These are phyloP conservation scores for Notarius quadriscutis DNA, from an alignment of 2,113 vertebrate genomes.

Conservation along the genomic window DNA sequence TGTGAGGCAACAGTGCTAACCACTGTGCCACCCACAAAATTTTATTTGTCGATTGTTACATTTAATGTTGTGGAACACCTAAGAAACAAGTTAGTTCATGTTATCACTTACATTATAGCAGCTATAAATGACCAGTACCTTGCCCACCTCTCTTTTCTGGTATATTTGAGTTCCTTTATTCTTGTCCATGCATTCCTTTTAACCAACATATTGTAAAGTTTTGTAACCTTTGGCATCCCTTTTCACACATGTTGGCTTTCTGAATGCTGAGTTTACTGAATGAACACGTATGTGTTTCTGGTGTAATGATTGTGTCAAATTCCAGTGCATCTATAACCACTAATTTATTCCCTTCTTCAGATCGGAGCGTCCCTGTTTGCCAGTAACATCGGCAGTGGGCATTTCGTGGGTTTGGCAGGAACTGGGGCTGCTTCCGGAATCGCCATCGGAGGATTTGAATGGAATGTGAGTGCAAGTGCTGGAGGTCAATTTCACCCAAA, in stretches of 20 bases:
- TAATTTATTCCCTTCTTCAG: conserved; percentile 62
- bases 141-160: not conserved
- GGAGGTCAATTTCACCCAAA: not conserved
- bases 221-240: not conserved
- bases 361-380: conserved; percentile 95
- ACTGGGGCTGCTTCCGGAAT: conserved; percentile 84
- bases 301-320: not conserved
- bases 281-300: not conserved
- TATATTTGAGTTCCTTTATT: not conserved
- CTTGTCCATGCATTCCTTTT: not conserved
- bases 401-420: conserved; percentile 93
- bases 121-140: not conserved
- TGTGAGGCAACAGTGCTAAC: too few species aligned
- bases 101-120: not conserved
- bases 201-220: not conserved
- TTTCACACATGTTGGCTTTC: not conserved
- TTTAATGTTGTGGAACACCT: not conserved
- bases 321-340: not conserved
- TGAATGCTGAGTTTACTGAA: not conserved
- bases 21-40: too few species aligned
- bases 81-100: not conserved
- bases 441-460: conserved; percentile 87
- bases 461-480: conserved; percentile 81
- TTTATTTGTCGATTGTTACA: not conserved
- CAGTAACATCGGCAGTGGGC: conserved; percentile 94